Evolutionary conservation across 1,140 invertebrate species (phyloP), one percentile per base, ranked within the genome.

Genomic region (Nebria ingens): DNA sequence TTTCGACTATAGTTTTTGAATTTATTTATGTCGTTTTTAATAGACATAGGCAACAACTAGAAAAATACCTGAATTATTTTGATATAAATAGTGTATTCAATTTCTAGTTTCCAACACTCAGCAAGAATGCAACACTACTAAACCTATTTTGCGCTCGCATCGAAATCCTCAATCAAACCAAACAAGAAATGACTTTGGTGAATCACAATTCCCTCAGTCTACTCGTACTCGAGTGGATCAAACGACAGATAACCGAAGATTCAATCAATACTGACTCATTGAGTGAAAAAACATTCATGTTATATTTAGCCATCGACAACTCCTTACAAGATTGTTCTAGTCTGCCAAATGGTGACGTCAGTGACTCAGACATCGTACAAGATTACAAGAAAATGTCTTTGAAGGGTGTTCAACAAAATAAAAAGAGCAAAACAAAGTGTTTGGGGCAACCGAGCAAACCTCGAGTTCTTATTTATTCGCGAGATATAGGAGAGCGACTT

Each of bases 311-410:
- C 23, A 72, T 80, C 29, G 82, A 87, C 62, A 84, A 87, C 63
- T 83, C 79, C 21, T 72, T 93, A n/a, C 84, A 87, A 59, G 87
- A 90, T 70, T 89, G 86, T 68, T 78, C 78, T 23, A 84, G 87
- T 58, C 73, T 91, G 61, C 84, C 86, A 19, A 76, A 75, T 22
- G 78, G 79, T 11, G 79, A 83, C 45, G 71, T 80, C 1, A 79
- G 81, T 57, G 82, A 89, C 65, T 85, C 84, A 2, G 86, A 89
- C 60, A 77, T 88, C 40, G 82, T 91, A 4, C 84, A 86, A 64
- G 87, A 91, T 67, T 91, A 92, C 72, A 88, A 89, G 62, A 84
- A 83, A 61, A 68, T 83, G 70, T 79, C 79, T 0, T 71, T 78
- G 53, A 79, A 80, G 62, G 74, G 69, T 51, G 59, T 66, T 19